A percentile compares a stretch with the other conserved stretches of the same genome.
Evolutionary conservation across 2,888 invertebrate species (phyloP).

Genomic region (Mesorhabditis spiculigera): DNA sequence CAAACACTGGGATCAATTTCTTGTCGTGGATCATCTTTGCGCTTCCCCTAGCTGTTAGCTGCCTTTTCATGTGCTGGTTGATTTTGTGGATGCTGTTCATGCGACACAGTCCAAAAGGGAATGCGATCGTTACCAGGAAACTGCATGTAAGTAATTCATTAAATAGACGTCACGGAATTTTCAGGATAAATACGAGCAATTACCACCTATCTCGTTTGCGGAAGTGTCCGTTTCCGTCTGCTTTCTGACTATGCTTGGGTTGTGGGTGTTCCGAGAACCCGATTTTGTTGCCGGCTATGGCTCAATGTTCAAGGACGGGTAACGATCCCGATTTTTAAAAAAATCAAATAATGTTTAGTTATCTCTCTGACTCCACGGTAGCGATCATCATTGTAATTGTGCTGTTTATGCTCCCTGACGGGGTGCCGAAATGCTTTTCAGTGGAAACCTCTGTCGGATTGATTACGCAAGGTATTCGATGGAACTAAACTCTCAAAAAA

Average conservation of each 20-base stretch:
- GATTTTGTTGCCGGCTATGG: conserved; percentile 86
- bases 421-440: conserved; percentile 61
- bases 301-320: conserved; percentile 53
- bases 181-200: conserved; percentile 2
- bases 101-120: conserved; percentile 37
- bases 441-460: neutral
- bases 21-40: conserved; percentile 51
- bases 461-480: neutral
- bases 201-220: neutral
- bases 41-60: conserved; percentile 37
- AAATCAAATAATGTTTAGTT: conserved; percentile 22
- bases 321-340: conserved; percentile 11
- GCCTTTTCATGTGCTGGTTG: conserved; percentile 38
- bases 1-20: conserved; percentile 47
- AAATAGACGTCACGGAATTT: neutral
- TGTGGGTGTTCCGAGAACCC: conserved; percentile 86
- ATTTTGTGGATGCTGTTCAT: conserved; percentile 32
- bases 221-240: conserved; percentile 10
- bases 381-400: conserved; percentile 79
- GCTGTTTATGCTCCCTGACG: conserved; percentile 79
- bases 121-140: conserved; percentile 38
- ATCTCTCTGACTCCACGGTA: conserved; percentile 61
- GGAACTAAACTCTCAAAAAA: neutral
- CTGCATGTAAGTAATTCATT: conserved; percentile 17
- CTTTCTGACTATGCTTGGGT: conserved; percentile 74